Percentiles rank a stretch among this genome's conserved stretches.
These are phyloP conservation scores for Gallinago solitaria DNA, from an alignment of 2,797 vertebrate species.

Conservation along the genomic window DNA sequence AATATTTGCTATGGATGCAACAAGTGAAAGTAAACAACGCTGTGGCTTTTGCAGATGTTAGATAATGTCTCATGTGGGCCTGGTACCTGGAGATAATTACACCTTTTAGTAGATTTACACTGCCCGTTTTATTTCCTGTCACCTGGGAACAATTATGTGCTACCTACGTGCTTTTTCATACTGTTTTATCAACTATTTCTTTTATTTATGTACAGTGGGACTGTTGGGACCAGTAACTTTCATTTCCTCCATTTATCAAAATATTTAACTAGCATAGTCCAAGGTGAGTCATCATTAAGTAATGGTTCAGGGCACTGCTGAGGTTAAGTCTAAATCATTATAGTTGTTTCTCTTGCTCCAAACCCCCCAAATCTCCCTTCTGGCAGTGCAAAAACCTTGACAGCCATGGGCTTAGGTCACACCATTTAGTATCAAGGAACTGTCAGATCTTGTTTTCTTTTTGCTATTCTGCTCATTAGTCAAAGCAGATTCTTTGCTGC, in stretches of 20 bases:
- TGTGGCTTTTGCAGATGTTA: not conserved
- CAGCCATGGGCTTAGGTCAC: slow-evolving; percentile 58
- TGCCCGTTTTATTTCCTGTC: slow-evolving; percentile 18
- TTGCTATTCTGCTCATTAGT: slow-evolving; percentile 64
- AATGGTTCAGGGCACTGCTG: slow-evolving; percentile 25
- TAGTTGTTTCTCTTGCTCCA: slow-evolving; percentile 28
- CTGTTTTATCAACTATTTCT: slow-evolving; percentile 38
- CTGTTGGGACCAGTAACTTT: slow-evolving; percentile 19
- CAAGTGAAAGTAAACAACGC: not conserved
- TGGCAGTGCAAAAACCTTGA: slow-evolving; percentile 52
- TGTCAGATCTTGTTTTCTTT: slow-evolving; percentile 66
- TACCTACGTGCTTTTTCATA: not conserved
- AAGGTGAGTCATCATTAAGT: slow-evolving; percentile 32
- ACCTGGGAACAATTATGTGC: slow-evolving; percentile 32
- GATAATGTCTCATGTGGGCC: not conserved
- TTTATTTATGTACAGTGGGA: slow-evolving; percentile 39
- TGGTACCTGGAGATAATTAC: slow-evolving; percentile 32
- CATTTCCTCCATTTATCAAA: slow-evolving; percentile 50
- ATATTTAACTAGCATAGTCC: slow-evolving; percentile 49
- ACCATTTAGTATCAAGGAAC: slow-evolving; percentile 55
- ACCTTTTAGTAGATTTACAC: slow-evolving; percentile 13
- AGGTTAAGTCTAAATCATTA: slow-evolving; percentile 64
- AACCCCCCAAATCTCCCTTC: slow-evolving; percentile 48
- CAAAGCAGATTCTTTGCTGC: slow-evolving; percentile 27
- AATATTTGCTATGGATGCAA: not conserved